Conservation (phyloP, 1,140 invertebrate species). For the Anastrepha obliqua region DNA sequence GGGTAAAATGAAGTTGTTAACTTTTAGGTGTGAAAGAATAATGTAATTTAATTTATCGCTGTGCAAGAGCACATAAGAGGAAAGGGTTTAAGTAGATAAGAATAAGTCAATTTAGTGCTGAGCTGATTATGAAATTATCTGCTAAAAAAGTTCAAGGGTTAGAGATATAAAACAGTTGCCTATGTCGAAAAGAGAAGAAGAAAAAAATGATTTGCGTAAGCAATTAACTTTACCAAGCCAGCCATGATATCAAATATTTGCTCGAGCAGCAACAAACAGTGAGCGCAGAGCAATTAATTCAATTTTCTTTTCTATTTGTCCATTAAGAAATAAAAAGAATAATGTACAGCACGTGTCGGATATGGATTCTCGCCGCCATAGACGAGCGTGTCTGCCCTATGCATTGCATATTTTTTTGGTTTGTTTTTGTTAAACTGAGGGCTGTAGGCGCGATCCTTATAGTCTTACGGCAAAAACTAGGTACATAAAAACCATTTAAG, state of each 20-base stretch:
- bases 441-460: too few relatives aligned
- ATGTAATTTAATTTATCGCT: neutral
- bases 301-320: neutral
- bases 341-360: neutral
- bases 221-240: neutral
- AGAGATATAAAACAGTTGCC: neutral
- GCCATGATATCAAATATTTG: slow-evolving; percentile 47
- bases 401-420: too few relatives aligned
- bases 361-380: neutral
- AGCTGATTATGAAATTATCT: too few relatives aligned
- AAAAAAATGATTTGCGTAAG: slow-evolving; percentile 37
- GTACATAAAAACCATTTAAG: too few relatives aligned
- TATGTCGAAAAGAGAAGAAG: neutral
- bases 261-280: neutral
- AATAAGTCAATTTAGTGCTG: too few relatives aligned
- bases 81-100: too few relatives aligned
- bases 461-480: too few relatives aligned
- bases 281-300: neutral
- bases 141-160: neutral
- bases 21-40: neutral
- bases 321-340: neutral
- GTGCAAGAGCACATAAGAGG: neutral
- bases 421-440: too few relatives aligned
- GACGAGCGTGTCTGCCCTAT: too few relatives aligned
- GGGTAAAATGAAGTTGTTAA: neutral